These are phyloP conservation scores for Zingel zingel DNA, from an alignment of 2,113 vertebrate species.

Conservation along the genomic window DNA sequence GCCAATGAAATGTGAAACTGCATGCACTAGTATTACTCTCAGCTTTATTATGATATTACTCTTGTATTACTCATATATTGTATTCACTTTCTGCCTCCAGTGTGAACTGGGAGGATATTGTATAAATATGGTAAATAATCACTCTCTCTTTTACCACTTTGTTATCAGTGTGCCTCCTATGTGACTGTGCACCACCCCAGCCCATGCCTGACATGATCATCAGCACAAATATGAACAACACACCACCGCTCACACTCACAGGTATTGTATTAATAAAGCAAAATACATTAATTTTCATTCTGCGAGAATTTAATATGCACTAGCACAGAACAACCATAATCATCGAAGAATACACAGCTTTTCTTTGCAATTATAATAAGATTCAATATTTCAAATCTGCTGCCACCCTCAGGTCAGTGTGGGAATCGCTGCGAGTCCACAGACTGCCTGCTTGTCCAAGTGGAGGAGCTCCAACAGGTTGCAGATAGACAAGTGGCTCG, in stretches of 20 bases:
- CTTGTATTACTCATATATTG: not conserved
- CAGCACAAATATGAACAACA: constrained; percentile 63
- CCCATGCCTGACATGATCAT: constrained; percentile 80
- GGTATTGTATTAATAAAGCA: constrained; percentile 77
- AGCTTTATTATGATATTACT: not conserved
- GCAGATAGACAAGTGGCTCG: constrained; percentile 89
- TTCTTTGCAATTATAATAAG: no score
- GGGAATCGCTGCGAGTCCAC: constrained; percentile 86
- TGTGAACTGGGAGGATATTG: not conserved
- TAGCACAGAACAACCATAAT: not conserved
- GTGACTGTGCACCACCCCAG: constrained; percentile 83
- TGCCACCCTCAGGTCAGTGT: constrained; percentile 85
- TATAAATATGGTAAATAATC: not conserved
- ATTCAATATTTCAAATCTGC: constrained; percentile 13
- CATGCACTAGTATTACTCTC: not conserved
- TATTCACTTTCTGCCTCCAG: not conserved
- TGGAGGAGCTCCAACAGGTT: constrained; percentile 87
- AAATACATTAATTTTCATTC: not conserved
- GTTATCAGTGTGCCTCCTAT: constrained; percentile 85
- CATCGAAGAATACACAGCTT: not conserved
- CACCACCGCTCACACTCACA: constrained; percentile 73
- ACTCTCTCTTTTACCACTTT: constrained; percentile 3
- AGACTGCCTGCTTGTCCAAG: constrained; percentile 88
- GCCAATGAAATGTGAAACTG: not conserved
- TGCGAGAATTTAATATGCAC: not conserved